Base-by-base conservation (phyloP, 1,140 invertebrate species). In the Campoletis sonorensis region DNA sequence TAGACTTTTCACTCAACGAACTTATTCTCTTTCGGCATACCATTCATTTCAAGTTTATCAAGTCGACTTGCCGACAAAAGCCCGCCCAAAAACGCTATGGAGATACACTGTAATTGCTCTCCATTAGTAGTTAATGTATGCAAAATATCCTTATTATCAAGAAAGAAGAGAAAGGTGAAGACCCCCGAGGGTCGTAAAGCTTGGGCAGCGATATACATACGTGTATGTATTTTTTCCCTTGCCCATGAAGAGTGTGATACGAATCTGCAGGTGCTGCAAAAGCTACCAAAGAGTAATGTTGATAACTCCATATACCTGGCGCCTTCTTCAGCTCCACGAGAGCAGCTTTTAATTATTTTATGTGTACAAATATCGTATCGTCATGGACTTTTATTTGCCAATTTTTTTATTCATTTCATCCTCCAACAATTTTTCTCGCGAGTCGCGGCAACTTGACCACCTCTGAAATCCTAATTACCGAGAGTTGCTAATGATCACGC, bases 101-200 rank as follows among this genome's bases (percentile, higher is more conserved):
- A 75, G 83, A 83, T 85, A 79, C 76, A 72, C 82, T 84, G 84
- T 85, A 86, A 89, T 87, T 86, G 84, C 82, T 81, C 21, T 86
- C 86, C 85, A 91, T 91, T 91, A 91, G 85, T 87, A 83, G 84
- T 89, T 91, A 91, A 91, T 89, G 80, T 89, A 91, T 91, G 90
- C 89, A 90, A 91, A 91, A 89, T 89, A 88, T 89, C 87, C 89
- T 91, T 90, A 91, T 90, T 91, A 90, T 88, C 86, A 73, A 80
- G 83, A 81, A 82, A 64, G 61, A 64, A 64, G 61, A 64, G 23
- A 21, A 54, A 61, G 27, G 72, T 61, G 73, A 40, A 58, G 78
- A 54, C 51, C 61, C 37, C 58, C 61, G 76, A 58, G 37, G 21
- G 70, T 79, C 77, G 80, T 84, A 85, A 89, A 88, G 85, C 82